A percentile compares a stretch with the other conserved stretches of the same genome.
phyloP scores from a whole-genome alignment of 2,888 invertebrate genomes.

The Zaprionus obscuricornis region DNA sequence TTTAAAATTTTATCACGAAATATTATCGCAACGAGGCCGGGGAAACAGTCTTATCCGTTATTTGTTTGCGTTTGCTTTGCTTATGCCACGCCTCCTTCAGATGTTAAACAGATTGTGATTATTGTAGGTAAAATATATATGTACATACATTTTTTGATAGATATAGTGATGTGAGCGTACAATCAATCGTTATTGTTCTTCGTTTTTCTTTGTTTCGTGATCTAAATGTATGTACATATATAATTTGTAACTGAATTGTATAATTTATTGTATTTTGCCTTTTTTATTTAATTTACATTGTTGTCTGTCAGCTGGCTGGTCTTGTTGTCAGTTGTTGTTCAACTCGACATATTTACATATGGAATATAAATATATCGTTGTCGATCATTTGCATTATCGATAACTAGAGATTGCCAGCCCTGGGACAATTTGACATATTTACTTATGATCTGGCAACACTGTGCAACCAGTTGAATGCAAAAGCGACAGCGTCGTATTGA shows the following conservation, averaged over 20 bases:
- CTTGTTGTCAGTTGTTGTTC: conserved; percentile 10
- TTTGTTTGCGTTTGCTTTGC: conserved; percentile 4
- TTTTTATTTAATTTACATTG: conserved; percentile 21
- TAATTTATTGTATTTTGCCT: conserved; percentile 3
- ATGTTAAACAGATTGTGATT: conserved; percentile 15
- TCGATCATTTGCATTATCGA: conserved; percentile 12
- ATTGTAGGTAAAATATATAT: too few relatives aligned
- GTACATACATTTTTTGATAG: too few relatives aligned
- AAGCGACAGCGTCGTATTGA: conserved; percentile 40
- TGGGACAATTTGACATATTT: conserved; percentile 19
- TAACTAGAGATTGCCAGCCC: conserved; percentile 5
- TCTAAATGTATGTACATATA: neutral
- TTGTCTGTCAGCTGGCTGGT: too few relatives aligned
- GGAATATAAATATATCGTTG: neutral
- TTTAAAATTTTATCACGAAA: conserved; percentile 38
- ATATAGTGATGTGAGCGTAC: conserved; percentile 12
- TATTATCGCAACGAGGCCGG: conserved; percentile 38
- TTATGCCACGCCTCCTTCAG: conserved; percentile 21
- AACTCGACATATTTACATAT: too few relatives aligned
- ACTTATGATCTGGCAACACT: conserved; percentile 42
- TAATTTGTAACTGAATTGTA: neutral
- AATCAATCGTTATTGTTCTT: neutral
- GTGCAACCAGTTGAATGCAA: conserved; percentile 69
- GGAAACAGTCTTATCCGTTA: conserved; percentile 49
- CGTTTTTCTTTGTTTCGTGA: neutral